Conservation (phyloP, 2,797 vertebrate genomes). For the Adelosebastes latens region DNA sequence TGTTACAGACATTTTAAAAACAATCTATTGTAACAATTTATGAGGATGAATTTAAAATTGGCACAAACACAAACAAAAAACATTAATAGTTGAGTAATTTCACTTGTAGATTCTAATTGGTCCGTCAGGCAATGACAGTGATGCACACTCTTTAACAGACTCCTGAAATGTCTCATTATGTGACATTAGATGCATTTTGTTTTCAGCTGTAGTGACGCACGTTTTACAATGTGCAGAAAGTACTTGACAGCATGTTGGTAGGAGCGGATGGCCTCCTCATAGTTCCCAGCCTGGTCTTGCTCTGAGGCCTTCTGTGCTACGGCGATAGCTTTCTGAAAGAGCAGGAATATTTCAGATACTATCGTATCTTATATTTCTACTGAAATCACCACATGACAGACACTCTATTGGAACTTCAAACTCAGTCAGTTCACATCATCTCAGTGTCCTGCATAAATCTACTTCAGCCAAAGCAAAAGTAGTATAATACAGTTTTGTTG, state of each 20-base stretch:
- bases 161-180: not conserved
- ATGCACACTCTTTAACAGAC: not conserved
- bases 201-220: slow-evolving; percentile 79
- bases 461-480: not conserved
- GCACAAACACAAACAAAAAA: not conserved
- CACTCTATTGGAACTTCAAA: not conserved
- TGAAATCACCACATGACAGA: not conserved
- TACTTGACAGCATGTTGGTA: slow-evolving; percentile 96
- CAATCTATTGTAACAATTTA: not conserved
- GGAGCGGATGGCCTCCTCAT: slow-evolving; percentile 91
- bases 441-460: not conserved
- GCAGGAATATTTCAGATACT: slow-evolving; percentile 15
- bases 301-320: slow-evolving; percentile 92
- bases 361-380: not conserved
- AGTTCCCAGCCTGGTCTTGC: slow-evolving; percentile 93
- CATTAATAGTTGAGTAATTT: not conserved
- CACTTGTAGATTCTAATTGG: not conserved
- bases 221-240: slow-evolving; percentile 95
- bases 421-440: not conserved
- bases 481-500: not conserved
- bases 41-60: not conserved
- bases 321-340: slow-evolving; percentile 94
- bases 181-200: slow-evolving; percentile 4
- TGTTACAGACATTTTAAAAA: not conserved
- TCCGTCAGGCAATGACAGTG: not conserved